These are phyloP conservation scores for Trichopoda pennipes DNA, from an alignment of 2,888 invertebrate genomes.

Conservation along the genomic window DNA sequence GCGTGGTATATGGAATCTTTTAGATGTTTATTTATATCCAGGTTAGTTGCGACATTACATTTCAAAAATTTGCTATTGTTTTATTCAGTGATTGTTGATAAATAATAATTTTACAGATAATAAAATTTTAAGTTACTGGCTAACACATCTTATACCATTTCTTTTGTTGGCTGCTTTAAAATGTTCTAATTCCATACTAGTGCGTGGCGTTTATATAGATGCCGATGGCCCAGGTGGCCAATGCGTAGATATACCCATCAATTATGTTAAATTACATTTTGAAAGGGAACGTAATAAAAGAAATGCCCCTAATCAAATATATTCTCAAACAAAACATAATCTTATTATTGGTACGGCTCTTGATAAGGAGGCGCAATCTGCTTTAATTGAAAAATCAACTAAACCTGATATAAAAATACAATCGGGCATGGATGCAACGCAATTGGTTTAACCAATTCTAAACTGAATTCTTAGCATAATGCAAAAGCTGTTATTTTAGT, in stretches of 20 bases:
- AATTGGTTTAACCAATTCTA: conserved; percentile 72
- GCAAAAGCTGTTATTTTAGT: not conserved
- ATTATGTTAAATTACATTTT: conserved; percentile 90
- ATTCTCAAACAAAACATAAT: conserved; percentile 52
- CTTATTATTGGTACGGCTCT: conserved; percentile 60
- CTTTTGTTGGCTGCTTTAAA: conserved; percentile 88
- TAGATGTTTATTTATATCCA: conserved; percentile 90
- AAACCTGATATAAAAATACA: conserved; percentile 69
- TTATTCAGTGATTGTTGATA: not conserved
- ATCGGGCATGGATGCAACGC: conserved; percentile 70
- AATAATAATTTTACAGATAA: conserved; percentile 82
- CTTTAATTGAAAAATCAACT: conserved; percentile 74
- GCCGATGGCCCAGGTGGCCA: conserved; percentile 91
- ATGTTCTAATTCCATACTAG: conserved; percentile 92
- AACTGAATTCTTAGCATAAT: conserved; percentile 32
- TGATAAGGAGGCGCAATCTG: conserved; percentile 75
- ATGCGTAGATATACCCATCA: conserved; percentile 91
- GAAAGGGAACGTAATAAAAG: conserved; percentile 86
- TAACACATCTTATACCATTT: conserved; percentile 89
- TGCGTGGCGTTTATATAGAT: conserved; percentile 93
- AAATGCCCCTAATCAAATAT: conserved; percentile 15
- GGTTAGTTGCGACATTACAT: conserved; percentile 81
- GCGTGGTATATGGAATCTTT: conserved; percentile 92
- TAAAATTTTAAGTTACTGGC: conserved; percentile 89
- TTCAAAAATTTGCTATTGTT: not conserved